These are phyloP conservation scores for Dromius quadrimaculatus DNA, from an alignment of 2,888 invertebrate species.

Conservation along the genomic window DNA sequence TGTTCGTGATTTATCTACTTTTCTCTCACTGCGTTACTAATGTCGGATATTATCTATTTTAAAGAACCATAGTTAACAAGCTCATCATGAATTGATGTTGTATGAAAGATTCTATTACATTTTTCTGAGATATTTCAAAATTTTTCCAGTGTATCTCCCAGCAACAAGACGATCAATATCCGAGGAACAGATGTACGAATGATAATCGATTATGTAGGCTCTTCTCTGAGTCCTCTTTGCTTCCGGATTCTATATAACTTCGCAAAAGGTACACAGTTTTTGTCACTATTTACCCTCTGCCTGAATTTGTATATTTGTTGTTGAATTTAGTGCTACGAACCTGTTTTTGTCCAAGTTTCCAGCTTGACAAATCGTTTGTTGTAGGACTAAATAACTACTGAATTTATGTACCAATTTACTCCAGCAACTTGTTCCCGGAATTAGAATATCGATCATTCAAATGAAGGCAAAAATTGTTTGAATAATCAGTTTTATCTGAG, in stretches of 20 bases:
- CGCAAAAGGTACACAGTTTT: constrained; percentile 10
- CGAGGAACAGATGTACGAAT: constrained; percentile 44
- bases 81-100: too few relatives aligned
- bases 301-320: constrained; percentile 43
- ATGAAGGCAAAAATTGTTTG: too few relatives aligned
- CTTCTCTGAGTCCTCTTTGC: not conserved
- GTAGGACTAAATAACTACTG: not conserved
- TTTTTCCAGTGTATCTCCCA: not conserved
- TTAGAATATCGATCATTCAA: too few relatives aligned
- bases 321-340: not conserved
- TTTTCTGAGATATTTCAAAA: not conserved
- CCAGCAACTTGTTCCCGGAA: too few relatives aligned
- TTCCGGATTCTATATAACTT: constrained; percentile 26
- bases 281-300: constrained; percentile 14
- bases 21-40: too few relatives aligned
- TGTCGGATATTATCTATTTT: too few relatives aligned
- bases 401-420: not conserved
- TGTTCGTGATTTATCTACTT: too few relatives aligned
- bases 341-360: constrained; percentile 3
- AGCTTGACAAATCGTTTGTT: not conserved
- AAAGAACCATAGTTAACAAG: too few relatives aligned
- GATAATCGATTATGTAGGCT: constrained; percentile 12
- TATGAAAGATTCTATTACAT: too few relatives aligned
- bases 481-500: too few relatives aligned
- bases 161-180: constrained; percentile 45